A percentile compares a stretch with the other conserved stretches of the same genome.
Conservation (phyloP, 2,888 invertebrate species). For the Hypena proboscidalis region DNA sequence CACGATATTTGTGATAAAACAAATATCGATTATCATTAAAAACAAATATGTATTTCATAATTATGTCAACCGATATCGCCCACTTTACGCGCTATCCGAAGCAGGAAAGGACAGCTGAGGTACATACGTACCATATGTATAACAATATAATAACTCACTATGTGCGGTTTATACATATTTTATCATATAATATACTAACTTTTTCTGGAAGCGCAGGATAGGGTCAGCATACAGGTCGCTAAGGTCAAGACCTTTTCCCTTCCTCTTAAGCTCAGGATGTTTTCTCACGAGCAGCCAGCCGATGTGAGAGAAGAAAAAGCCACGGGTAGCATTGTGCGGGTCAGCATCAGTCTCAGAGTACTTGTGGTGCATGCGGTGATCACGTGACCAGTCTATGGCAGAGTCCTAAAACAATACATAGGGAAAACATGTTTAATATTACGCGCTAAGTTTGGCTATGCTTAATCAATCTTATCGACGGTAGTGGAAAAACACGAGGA, state of each 20-base stretch:
- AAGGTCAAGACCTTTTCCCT: slow-evolving; percentile 94
- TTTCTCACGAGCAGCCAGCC: slow-evolving; percentile 97
- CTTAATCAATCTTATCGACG: no score
- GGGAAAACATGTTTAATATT: no score
- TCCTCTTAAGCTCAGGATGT: slow-evolving; percentile 94
- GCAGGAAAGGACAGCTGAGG: no score
- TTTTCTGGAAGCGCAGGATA: slow-evolving; percentile 94
- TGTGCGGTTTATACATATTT: neutral
- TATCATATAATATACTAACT: slow-evolving; percentile 85
- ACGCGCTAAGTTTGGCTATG: no score
- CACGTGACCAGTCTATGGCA: slow-evolving; percentile 91
- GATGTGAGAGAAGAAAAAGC: slow-evolving; percentile 98
- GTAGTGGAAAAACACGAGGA: no score
- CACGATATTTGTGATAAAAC: no score
- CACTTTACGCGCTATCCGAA: no score
- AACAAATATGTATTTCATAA: no score
- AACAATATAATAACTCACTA: no score
- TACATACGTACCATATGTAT: no score
- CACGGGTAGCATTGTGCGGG: slow-evolving; percentile 96
- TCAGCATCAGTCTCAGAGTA: slow-evolving; percentile 97
- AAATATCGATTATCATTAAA: no score
- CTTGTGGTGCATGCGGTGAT: slow-evolving; percentile 96
- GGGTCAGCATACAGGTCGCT: slow-evolving; percentile 93
- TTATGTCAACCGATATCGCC: no score
- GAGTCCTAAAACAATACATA: slow-evolving; percentile 87